phyloP scores from a whole-genome alignment of 2,888 invertebrate genomes.

The Ferdinandea cuprea region DNA sequence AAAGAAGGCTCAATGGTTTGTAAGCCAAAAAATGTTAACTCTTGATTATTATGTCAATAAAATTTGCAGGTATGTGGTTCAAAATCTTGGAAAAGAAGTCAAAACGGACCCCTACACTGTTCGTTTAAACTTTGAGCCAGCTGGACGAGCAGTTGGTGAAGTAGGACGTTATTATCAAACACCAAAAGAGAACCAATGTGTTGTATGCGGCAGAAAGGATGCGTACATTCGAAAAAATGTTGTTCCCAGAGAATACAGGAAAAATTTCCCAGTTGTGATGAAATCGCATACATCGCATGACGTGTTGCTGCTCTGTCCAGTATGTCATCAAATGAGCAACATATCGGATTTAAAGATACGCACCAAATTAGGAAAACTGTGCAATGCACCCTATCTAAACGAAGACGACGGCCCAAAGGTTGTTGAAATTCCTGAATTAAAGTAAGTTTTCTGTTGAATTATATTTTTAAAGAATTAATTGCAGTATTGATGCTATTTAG shows the following conservation, averaged over 20 bases:
- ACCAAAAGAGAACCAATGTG: slow-evolving; percentile 89
- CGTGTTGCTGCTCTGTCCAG: slow-evolving; percentile 88
- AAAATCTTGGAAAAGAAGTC: slow-evolving; percentile 83
- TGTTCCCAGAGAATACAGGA: slow-evolving; percentile 92
- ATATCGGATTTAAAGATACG: slow-evolving; percentile 86
- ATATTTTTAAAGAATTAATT: not conserved
- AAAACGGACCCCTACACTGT: slow-evolving; percentile 86
- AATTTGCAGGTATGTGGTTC: slow-evolving; percentile 82
- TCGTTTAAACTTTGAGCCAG: slow-evolving; percentile 90
- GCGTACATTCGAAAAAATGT: slow-evolving; percentile 90
- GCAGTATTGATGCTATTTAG: slow-evolving; percentile 77
- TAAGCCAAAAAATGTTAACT: not conserved
- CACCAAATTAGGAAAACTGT: slow-evolving; percentile 85
- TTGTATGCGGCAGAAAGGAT: slow-evolving; percentile 89
- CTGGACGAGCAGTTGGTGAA: slow-evolving; percentile 88
- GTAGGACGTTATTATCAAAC: slow-evolving; percentile 89
- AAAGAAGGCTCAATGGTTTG: slow-evolving; percentile 89
- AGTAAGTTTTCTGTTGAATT: slow-evolving; percentile 71
- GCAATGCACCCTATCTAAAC: slow-evolving; percentile 86
- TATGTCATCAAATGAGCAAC: slow-evolving; percentile 89
- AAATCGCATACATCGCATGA: slow-evolving; percentile 93
- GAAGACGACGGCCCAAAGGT: slow-evolving; percentile 78
- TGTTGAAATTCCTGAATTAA: slow-evolving; percentile 81
- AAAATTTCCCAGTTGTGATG: slow-evolving; percentile 89
- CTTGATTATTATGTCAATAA: not conserved